Evolutionary conservation across 2,888 invertebrate genomes (phyloP).

Genomic region (Julus scanicus): DNA sequence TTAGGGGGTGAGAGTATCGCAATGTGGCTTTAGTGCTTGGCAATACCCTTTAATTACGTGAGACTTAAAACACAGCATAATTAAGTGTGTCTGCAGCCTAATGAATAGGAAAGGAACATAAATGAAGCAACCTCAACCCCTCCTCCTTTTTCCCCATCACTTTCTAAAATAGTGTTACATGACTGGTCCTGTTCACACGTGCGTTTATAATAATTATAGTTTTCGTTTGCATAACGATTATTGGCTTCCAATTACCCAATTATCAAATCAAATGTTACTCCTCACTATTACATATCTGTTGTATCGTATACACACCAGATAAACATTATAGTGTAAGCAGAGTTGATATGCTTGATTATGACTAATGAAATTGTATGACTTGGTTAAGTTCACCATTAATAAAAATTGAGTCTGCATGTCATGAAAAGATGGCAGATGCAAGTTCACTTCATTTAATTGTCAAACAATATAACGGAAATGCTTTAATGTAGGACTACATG

Average conservation of each 20-base stretch:
- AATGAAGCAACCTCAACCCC: conserved; percentile 14
- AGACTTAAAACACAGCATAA: conserved; percentile 43
- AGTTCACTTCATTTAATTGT: too few relatives aligned
- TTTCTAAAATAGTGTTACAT: conserved; percentile 8
- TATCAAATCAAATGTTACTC: not conserved
- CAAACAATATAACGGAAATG: too few relatives aligned
- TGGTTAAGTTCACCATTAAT: too few relatives aligned
- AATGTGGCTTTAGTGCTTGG: conserved; percentile 1
- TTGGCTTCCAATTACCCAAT: conserved; percentile 31
- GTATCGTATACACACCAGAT: too few relatives aligned
- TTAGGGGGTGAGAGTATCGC: conserved; percentile 37
- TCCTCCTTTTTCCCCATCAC: conserved; percentile 4
- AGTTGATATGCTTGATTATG: too few relatives aligned
- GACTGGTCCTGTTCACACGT: conserved; percentile 7
- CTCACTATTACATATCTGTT: not conserved
- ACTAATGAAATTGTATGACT: too few relatives aligned
- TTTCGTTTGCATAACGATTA: not conserved
- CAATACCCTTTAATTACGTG: conserved; percentile 34
- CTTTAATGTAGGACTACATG: too few relatives aligned
- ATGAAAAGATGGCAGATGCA: too few relatives aligned
- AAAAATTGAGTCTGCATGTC: too few relatives aligned
- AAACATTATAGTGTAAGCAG: not conserved
- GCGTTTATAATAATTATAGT: not conserved
- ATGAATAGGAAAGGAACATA: conserved; percentile 18
- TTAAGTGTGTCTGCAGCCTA: conserved; percentile 29